Percentiles rank a stretch among this genome's conserved stretches.
phyloP scores from a whole-genome alignment of 2,113 vertebrate genomes.

The Notothenia coriiceps region DNA sequence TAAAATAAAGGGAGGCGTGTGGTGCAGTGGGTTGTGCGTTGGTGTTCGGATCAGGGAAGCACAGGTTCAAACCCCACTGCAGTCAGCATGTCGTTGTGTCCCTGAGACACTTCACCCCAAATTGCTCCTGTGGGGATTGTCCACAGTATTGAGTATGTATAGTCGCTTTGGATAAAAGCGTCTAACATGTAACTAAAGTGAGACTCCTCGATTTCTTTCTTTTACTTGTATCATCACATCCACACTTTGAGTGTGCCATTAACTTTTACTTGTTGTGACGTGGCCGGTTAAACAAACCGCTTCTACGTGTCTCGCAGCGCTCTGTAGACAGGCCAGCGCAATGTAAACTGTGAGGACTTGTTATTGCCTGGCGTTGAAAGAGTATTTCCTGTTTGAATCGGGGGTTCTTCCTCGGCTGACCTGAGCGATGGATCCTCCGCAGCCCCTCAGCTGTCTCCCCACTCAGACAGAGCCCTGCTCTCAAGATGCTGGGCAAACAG shows the following conservation, averaged over 20 bases:
- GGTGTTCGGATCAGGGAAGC: too few relatives aligned
- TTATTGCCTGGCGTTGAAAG: conserved; percentile 76
- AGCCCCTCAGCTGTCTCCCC: conserved; percentile 38
- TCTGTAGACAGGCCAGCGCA: conserved; percentile 54
- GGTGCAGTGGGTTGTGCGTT: too few relatives aligned
- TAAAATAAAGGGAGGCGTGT: too few relatives aligned
- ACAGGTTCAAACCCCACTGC: too few relatives aligned
- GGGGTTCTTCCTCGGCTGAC: conserved; percentile 66
- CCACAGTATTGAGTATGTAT: too few relatives aligned
- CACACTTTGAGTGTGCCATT: conserved; percentile 15
- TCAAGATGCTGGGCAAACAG: conserved; percentile 71
- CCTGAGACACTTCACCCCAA: too few relatives aligned
- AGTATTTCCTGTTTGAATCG: conserved; percentile 80
- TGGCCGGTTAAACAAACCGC: conserved; percentile 43
- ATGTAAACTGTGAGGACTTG: conserved; percentile 75
- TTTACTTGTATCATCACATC: neutral
- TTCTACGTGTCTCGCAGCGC: conserved; percentile 19
- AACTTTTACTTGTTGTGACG: conserved; percentile 51
- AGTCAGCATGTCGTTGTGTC: too few relatives aligned
- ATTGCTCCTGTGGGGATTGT: too few relatives aligned
- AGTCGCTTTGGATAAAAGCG: too few relatives aligned
- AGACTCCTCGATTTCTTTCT: neutral
- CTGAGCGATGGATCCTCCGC: conserved; percentile 46
- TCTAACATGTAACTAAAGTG: neutral
- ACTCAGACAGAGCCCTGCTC: conserved; percentile 41